Percentiles rank a stretch among this genome's conserved stretches.
These are phyloP conservation scores for Notechis scutatus DNA, from an alignment of 2,113 vertebrate genomes.

Conservation along the genomic window DNA sequence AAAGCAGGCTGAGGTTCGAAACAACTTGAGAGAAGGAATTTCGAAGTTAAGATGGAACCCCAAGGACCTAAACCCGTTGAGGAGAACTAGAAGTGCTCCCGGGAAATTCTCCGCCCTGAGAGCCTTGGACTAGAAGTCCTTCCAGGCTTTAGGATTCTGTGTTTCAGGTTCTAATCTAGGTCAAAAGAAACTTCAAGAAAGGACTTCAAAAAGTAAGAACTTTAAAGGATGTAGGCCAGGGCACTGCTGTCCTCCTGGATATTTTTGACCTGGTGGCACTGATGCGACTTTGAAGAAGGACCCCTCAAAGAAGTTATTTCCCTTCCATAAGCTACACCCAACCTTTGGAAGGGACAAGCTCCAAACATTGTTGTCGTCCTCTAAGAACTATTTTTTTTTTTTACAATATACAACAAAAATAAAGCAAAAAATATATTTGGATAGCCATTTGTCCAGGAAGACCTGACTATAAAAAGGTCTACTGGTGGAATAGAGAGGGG, in stretches of 20 bases:
- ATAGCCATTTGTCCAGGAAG: not conserved
- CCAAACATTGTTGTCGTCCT: rapidly evolving
- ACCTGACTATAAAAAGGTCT: not conserved
- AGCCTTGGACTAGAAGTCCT: too few relatives aligned
- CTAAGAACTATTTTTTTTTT: too few relatives aligned
- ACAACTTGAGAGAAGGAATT: rapidly evolving
- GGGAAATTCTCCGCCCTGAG: too few relatives aligned
- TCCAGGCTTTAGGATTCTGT: too few relatives aligned
- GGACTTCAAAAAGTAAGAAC: too few relatives aligned
- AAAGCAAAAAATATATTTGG: rapidly evolving
- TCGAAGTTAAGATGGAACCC: rapidly evolving
- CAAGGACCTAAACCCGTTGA: not conserved
- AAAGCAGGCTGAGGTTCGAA: not conserved
- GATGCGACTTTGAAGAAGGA: too few relatives aligned
- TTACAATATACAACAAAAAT: rapidly evolving
- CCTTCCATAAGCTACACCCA: not conserved
- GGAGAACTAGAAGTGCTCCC: not conserved
- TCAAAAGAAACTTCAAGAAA: too few relatives aligned
- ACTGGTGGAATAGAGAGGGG: too few relatives aligned
- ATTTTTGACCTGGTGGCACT: not conserved
- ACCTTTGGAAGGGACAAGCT: not conserved
- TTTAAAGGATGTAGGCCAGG: constrained; percentile 43
- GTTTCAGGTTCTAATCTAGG: too few relatives aligned
- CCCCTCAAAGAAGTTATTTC: too few relatives aligned
- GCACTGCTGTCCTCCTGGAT: constrained; percentile 34